These are phyloP conservation scores for Drosophila baimaii DNA, from an alignment of 1,140 invertebrate species.

Conservation along the genomic window DNA sequence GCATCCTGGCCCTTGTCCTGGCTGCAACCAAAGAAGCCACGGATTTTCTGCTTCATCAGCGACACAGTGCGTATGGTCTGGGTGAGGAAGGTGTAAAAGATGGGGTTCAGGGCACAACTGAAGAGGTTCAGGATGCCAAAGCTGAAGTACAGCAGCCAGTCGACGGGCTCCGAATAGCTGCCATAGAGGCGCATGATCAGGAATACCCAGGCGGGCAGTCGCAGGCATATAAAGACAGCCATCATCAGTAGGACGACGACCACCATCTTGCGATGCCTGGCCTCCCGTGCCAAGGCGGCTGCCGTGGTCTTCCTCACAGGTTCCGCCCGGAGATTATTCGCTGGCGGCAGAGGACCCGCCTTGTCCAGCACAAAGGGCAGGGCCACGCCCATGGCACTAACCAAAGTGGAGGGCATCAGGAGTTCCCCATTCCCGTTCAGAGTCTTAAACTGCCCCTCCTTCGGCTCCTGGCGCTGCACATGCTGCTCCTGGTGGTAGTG, in stretches of 20 bases:
- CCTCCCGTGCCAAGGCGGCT: conserved; percentile 61
- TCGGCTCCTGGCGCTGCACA: conserved; percentile 35
- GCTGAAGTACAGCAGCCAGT: conserved; percentile 85
- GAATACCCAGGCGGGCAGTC: conserved; percentile 86
- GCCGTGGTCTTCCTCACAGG: neutral
- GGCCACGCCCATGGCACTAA: conserved; percentile 59
- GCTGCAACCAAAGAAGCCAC: conserved; percentile 26
- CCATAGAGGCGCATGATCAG: conserved; percentile 84
- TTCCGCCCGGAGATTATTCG: neutral
- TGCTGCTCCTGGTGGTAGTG: conserved; percentile 55
- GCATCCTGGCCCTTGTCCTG: conserved; percentile 12
- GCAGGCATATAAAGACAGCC: conserved; percentile 85
- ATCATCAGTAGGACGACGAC: conserved; percentile 86
- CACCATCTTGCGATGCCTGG: conserved; percentile 85
- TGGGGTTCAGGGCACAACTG: conserved; percentile 86
- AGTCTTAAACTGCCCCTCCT: conserved; percentile 17
- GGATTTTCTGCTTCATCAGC: conserved; percentile 44
- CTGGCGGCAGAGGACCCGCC: neutral
- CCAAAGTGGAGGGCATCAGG: conserved; percentile 47
- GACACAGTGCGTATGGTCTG: conserved; percentile 81
- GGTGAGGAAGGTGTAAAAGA: conserved; percentile 86
- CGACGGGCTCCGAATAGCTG: conserved; percentile 59
- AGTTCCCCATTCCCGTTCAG: conserved; percentile 26
- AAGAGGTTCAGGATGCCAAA: conserved; percentile 85
- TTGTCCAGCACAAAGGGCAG: conserved; percentile 35